These are phyloP conservation scores for Selenia dentaria DNA, from an alignment of 2,888 invertebrate species.

Conservation along the genomic window DNA sequence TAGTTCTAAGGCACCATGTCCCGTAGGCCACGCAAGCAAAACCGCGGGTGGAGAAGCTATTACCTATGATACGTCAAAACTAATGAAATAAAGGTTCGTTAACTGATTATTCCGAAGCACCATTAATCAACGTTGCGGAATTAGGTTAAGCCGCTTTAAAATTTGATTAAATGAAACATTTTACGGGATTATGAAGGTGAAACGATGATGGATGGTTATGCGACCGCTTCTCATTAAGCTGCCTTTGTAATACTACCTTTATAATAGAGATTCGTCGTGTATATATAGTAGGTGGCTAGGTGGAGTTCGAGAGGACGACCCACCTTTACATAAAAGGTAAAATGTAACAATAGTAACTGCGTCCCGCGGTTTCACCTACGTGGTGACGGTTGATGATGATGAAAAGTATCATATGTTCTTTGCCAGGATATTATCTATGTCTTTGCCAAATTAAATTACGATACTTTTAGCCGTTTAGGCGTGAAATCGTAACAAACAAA, in stretches of 20 bases:
- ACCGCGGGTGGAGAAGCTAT: too few species aligned
- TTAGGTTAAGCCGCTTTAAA: slow-evolving; percentile 49
- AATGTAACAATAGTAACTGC: too few species aligned
- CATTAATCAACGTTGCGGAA: slow-evolving; percentile 47
- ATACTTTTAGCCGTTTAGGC: too few species aligned
- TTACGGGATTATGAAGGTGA: slow-evolving; percentile 38
- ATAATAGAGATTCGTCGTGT: background rate
- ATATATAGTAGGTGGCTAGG: background rate
- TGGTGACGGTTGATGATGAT: too few species aligned
- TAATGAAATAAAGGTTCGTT: slow-evolving; percentile 13
- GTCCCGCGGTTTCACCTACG: too few species aligned
- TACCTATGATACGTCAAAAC: slow-evolving; percentile 1
- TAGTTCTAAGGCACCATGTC: too few species aligned
- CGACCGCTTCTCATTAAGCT: slow-evolving; percentile 17
- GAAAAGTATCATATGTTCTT: too few species aligned
- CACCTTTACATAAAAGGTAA: too few species aligned
- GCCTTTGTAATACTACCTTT: slow-evolving; percentile 3
- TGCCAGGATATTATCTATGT: too few species aligned
- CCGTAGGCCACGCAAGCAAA: too few species aligned
- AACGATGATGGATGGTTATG: slow-evolving; percentile 47
- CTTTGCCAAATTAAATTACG: too few species aligned
- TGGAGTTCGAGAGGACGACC: background rate
- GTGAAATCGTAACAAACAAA: too few species aligned
- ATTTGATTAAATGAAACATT: slow-evolving; percentile 56
- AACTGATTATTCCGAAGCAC: slow-evolving; percentile 21